Percentiles rank a stretch among this genome's conserved stretches.
Conservation (phyloP, 2,113 vertebrate species). For the Herpetotheres cachinnans region DNA sequence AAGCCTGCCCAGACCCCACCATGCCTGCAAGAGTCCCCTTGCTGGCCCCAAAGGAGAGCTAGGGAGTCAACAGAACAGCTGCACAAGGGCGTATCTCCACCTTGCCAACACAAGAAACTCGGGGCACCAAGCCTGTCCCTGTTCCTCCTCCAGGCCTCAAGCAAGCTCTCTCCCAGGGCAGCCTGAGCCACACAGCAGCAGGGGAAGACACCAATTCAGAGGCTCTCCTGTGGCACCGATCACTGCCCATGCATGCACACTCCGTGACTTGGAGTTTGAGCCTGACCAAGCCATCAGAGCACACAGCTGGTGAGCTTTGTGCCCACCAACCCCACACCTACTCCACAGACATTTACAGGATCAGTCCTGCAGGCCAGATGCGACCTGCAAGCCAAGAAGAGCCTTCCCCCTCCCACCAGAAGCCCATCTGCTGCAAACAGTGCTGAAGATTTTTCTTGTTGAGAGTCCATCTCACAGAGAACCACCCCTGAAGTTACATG, state of each 20-base stretch:
- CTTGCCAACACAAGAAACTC: not conserved
- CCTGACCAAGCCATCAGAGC: not conserved
- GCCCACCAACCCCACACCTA: not conserved
- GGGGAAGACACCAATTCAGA: rapidly evolving
- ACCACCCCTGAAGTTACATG: not conserved
- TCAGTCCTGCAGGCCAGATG: not conserved
- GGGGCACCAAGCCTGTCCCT: not conserved
- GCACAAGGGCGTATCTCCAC: not conserved
- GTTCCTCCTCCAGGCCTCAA: not conserved
- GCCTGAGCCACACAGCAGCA: not conserved
- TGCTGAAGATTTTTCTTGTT: not conserved
- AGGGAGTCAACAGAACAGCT: not conserved
- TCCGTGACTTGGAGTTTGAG: not conserved
- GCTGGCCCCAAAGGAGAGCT: not conserved
- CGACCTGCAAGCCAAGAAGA: not conserved
- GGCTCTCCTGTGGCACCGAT: not conserved
- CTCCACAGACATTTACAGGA: not conserved
- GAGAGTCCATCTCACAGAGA: not conserved
- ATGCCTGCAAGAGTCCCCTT: not conserved
- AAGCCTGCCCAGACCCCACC: not conserved
- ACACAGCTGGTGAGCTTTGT: not conserved
- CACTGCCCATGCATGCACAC: not conserved
- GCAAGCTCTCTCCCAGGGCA: not conserved
- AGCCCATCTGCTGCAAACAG: rapidly evolving
- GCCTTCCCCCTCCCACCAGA: not conserved